phyloP scores from a whole-genome alignment of 1,140 invertebrate species.

The Pseudomyrmex pallidus region DNA sequence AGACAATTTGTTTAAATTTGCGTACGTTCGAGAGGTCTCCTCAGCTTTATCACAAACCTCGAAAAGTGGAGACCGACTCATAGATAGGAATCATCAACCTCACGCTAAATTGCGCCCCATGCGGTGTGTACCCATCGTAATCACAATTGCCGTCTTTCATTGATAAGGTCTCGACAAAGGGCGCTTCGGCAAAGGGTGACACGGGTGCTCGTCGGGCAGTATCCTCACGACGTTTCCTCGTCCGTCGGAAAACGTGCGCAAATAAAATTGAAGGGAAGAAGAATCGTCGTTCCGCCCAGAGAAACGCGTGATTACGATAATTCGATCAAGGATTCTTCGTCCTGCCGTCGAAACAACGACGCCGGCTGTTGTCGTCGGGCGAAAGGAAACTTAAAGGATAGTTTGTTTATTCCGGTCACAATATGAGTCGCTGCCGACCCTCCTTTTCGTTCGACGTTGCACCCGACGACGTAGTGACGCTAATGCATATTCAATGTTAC shows the following conservation, averaged over 20 bases:
- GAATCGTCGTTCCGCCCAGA: constrained; percentile 54
- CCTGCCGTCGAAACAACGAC: constrained; percentile 60
- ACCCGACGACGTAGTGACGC: constrained; percentile 75
- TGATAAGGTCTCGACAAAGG: constrained; percentile 40
- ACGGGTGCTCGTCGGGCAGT: constrained; percentile 58
- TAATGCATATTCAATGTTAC: constrained; percentile 83
- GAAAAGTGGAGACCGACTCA: constrained; percentile 1
- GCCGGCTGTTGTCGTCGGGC: not conserved
- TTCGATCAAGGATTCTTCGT: constrained; percentile 72
- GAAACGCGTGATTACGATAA: constrained; percentile 74
- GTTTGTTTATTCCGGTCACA: constrained; percentile 82
- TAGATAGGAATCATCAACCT: not conserved
- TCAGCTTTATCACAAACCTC: constrained; percentile 5
- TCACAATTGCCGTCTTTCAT: constrained; percentile 38
- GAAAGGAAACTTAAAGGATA: constrained; percentile 71
- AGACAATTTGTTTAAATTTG: not conserved
- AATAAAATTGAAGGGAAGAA: constrained; percentile 72
- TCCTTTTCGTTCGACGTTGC: constrained; percentile 66
- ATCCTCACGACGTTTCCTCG: constrained; percentile 54
- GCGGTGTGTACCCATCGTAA: not conserved
- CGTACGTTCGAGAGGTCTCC: not conserved
- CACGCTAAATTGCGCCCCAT: not conserved
- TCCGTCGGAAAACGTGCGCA: constrained; percentile 55
- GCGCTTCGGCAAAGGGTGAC: constrained; percentile 19
- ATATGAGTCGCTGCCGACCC: constrained; percentile 76